phyloP scores from a whole-genome alignment of 2,888 invertebrate genomes.

The Abrostola tripartita region DNA sequence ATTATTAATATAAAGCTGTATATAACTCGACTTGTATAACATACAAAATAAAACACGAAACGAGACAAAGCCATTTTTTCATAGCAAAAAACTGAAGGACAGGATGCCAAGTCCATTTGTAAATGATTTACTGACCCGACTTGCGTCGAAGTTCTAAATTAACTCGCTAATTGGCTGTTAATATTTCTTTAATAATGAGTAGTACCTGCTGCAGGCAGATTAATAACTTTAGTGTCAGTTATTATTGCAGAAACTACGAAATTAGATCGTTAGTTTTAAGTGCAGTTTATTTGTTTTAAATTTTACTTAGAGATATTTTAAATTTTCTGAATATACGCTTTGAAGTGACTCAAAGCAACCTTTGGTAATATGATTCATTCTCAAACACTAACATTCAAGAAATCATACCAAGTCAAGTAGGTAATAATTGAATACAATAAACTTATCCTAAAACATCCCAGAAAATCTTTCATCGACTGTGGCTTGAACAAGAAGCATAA shows the following conservation, averaged over 20 bases:
- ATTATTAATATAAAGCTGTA: not conserved
- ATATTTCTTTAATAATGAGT: slow-evolving; percentile 52
- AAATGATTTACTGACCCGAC: slow-evolving; percentile 55
- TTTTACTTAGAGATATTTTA: too few relatives aligned
- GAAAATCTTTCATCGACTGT: not conserved
- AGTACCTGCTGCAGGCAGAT: slow-evolving; percentile 17
- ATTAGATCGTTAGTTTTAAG: not conserved
- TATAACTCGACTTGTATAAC: slow-evolving; percentile 14
- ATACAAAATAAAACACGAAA: slow-evolving; percentile 25
- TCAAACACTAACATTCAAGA: too few relatives aligned
- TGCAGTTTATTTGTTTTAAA: too few relatives aligned
- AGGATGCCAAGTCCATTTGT: slow-evolving; percentile 55
- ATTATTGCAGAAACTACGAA: not conserved
- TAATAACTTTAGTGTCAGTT: slow-evolving; percentile 20
- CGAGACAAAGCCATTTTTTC: slow-evolving; percentile 38
- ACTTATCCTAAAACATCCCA: not conserved
- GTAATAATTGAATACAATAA: too few relatives aligned
- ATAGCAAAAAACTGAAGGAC: slow-evolving; percentile 53
- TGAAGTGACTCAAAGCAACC: too few relatives aligned
- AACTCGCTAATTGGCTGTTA: slow-evolving; percentile 57
- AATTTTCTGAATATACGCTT: too few relatives aligned
- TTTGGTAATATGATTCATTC: too few relatives aligned
- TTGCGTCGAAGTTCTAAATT: slow-evolving; percentile 50
- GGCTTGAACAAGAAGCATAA: not conserved
- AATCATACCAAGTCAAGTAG: too few relatives aligned